phyloP scores from a whole-genome alignment of 30 jellyfish, hydroid and myxozoan species.

The Aurelia aurita complex sp. Pacific region DNA sequence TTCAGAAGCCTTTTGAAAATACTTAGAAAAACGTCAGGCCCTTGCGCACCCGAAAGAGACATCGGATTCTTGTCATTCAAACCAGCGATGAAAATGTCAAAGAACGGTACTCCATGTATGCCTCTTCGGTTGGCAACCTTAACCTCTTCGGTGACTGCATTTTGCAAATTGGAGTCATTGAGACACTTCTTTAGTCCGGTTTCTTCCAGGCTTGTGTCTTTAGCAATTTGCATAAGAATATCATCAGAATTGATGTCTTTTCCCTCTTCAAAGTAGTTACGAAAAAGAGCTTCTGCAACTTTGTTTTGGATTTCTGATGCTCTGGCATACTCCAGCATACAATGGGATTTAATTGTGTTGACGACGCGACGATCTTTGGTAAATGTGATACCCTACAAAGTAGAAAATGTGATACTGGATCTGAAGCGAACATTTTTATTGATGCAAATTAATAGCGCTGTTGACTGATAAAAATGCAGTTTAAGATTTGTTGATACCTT shows the following conservation, averaged over 20 bases:
- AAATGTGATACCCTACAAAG: slow-evolving; percentile 76
- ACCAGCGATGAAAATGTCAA: slow-evolving; percentile 67
- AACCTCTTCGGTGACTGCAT: slow-evolving; percentile 47
- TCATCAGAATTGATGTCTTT: slow-evolving; percentile 61
- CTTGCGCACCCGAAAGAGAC: slow-evolving; percentile 87
- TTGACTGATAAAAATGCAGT: no score
- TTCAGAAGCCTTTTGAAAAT: slow-evolving; percentile 52
- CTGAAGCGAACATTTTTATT: no score
- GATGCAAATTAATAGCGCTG: no score
- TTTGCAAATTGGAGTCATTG: slow-evolving; percentile 19
- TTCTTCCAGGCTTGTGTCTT: slow-evolving; percentile 57
- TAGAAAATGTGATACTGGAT: background rate
- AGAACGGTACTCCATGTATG: slow-evolving; percentile 85
- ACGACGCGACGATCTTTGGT: slow-evolving; percentile 74
- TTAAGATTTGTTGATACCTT: no score
- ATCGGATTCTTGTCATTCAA: slow-evolving; percentile 71
- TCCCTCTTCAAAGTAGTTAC: slow-evolving; percentile 79
- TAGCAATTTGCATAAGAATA: slow-evolving; percentile 52
- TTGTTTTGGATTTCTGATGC: slow-evolving; percentile 52
- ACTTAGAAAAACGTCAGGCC: slow-evolving; percentile 56
- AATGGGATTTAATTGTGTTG: slow-evolving; percentile 75
- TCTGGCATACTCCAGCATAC: slow-evolving; percentile 69
- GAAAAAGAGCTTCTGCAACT: slow-evolving; percentile 69
- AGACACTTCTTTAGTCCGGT: slow-evolving; percentile 34
- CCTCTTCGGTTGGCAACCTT: slow-evolving; percentile 55